phyloP scores from a whole-genome alignment of 2,797 vertebrate species.

The Heteromormyrus szaboi region DNA sequence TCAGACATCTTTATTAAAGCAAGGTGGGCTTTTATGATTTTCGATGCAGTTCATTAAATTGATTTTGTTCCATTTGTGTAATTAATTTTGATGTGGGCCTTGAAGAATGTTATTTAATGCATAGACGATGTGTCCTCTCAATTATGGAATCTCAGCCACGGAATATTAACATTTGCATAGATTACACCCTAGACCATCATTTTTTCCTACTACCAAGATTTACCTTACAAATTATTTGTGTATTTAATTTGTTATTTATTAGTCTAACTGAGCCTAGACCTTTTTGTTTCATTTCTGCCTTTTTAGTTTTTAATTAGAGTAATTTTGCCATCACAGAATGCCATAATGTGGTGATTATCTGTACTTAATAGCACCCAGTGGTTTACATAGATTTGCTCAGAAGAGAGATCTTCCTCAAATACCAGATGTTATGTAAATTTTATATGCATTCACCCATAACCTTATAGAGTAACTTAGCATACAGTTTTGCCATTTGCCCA shows the following conservation, averaged over 20 bases:
- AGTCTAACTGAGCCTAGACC: neutral
- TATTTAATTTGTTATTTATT: neutral
- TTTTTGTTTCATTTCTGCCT: neutral
- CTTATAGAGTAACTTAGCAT: neutral
- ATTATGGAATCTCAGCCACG: neutral
- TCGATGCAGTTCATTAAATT: neutral
- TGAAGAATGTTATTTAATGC: neutral
- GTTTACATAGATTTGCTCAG: slow-evolving; percentile 59
- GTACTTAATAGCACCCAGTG: slow-evolving; percentile 58
- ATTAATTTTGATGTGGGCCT: neutral
- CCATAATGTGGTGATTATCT: slow-evolving; percentile 62
- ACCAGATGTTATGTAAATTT: neutral
- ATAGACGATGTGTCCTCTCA: neutral
- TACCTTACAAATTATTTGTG: neutral
- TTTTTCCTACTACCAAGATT: neutral
- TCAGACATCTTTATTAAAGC: neutral
- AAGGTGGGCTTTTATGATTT: neutral
- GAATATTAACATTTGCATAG: neutral
- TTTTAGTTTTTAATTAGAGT: slow-evolving; percentile 58
- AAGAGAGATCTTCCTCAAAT: slow-evolving; percentile 30
- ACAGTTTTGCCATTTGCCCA: neutral
- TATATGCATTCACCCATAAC: neutral
- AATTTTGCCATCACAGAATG: slow-evolving; percentile 68
- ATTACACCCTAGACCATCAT: neutral
- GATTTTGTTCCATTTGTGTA: neutral